phyloP scores from a whole-genome alignment of 1,140 invertebrate genomes.

The Drosophila triauraria region DNA sequence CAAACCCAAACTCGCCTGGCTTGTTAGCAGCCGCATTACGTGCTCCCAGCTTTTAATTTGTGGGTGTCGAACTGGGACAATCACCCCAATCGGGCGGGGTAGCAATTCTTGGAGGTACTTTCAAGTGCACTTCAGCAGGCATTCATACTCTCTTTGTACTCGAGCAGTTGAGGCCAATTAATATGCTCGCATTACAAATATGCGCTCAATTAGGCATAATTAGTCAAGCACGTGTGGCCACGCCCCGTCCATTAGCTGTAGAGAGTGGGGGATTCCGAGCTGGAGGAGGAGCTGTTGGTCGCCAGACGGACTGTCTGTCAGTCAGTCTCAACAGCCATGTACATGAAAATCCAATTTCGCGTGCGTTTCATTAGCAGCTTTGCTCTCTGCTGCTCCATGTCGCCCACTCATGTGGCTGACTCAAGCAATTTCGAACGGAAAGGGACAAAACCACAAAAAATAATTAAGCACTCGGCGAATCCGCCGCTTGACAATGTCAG shows the following conservation, averaged over 20 bases:
- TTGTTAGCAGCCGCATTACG: slow-evolving; percentile 54
- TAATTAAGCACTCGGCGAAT: slow-evolving; percentile 78
- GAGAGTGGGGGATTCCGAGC: neutral
- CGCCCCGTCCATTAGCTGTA: slow-evolving; percentile 65
- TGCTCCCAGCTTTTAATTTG: slow-evolving; percentile 38
- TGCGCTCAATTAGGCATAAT: slow-evolving; percentile 76
- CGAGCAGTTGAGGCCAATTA: slow-evolving; percentile 63
- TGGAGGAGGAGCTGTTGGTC: slow-evolving; percentile 6
- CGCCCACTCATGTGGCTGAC: slow-evolving; percentile 38
- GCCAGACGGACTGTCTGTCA: slow-evolving; percentile 24
- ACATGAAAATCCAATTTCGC: slow-evolving; percentile 82
- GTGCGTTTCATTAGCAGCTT: slow-evolving; percentile 76
- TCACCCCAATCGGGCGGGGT: slow-evolving; percentile 29
- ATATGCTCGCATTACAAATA: slow-evolving; percentile 76
- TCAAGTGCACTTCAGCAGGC: slow-evolving; percentile 46
- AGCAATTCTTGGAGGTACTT: slow-evolving; percentile 25
- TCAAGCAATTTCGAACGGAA: slow-evolving; percentile 68
- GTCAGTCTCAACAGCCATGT: slow-evolving; percentile 43
- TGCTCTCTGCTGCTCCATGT: neutral
- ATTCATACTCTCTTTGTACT: slow-evolving; percentile 52
- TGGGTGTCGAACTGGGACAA: slow-evolving; percentile 25
- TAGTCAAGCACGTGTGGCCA: slow-evolving; percentile 78
- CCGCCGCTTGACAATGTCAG: slow-evolving; percentile 74
- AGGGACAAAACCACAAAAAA: slow-evolving; percentile 77
- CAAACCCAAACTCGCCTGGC: slow-evolving; percentile 11